Percentiles rank a stretch among this genome's conserved stretches.
These are phyloP conservation scores for Tachina grossa DNA, from an alignment of 2,888 invertebrate species.

Conservation along the genomic window DNA sequence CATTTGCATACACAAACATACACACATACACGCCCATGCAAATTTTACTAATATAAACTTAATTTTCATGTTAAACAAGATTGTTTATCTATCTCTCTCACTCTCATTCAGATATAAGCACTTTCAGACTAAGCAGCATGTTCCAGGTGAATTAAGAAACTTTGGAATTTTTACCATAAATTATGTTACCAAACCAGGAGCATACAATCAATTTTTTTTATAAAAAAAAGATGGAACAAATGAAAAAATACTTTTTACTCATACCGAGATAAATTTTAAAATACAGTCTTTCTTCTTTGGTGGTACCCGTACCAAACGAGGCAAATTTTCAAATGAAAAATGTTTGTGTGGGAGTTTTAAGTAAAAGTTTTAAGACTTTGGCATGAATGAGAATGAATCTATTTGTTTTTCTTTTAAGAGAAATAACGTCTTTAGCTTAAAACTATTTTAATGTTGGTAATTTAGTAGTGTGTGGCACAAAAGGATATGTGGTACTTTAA, in stretches of 20 bases:
- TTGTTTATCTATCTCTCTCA: neutral
- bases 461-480: constrained; percentile 17
- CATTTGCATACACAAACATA: constrained; percentile 11
- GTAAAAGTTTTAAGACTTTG: constrained; percentile 29
- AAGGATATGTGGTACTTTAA: neutral
- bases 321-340: constrained; percentile 21
- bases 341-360: constrained; percentile 27
- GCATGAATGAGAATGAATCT: constrained; percentile 16
- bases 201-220: constrained; percentile 30
- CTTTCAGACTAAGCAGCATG: constrained; percentile 31
- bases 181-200: constrained; percentile 58
- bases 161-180: constrained; percentile 62
- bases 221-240: neutral
- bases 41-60: neutral
- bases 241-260: constrained; percentile 1
- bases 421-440: constrained; percentile 44
- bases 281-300: neutral
- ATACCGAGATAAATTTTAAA: neutral
- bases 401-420: constrained; percentile 35
- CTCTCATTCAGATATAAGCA: neutral
- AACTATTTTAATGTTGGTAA: constrained; percentile 66
- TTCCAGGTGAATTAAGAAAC: constrained; percentile 63
- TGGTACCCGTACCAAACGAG: neutral
- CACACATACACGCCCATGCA: neutral
- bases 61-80: neutral